Percentiles rank a stretch among this genome's conserved stretches.
Evolutionary conservation across 2,113 vertebrate species (phyloP).

Genomic region (Penelope pileata): DNA sequence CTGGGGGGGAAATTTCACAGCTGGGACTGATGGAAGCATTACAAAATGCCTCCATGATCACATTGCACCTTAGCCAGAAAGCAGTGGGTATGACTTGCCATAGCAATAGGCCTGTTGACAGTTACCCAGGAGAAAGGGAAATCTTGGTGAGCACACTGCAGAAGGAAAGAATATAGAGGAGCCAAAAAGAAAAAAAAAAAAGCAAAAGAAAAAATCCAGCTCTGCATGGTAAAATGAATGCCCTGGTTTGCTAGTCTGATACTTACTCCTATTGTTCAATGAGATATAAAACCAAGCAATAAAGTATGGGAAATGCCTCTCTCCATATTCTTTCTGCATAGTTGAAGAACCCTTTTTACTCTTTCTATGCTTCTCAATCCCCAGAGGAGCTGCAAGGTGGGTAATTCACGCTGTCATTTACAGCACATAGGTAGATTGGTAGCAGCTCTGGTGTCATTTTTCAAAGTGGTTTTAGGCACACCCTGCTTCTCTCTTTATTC

Average conservation of each 20-base stretch:
- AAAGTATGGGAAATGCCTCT: not conserved
- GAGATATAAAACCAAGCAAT: not conserved
- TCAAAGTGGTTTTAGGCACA: not conserved
- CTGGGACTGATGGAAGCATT: not conserved
- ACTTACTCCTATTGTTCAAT: not conserved
- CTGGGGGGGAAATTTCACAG: too few species aligned
- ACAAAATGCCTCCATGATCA: not conserved
- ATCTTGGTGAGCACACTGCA: not conserved
- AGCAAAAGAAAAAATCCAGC: not conserved
- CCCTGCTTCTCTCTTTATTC: not conserved
- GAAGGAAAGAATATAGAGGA: not conserved
- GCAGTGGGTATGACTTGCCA: not conserved
- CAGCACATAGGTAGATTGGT: fast-evolving
- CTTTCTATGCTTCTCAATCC: not conserved
- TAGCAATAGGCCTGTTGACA: not conserved
- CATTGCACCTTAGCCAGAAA: not conserved
- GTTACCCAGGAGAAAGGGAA: not conserved
- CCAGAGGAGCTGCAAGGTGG: not conserved
- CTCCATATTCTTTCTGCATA: not conserved
- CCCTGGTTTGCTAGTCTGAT: not conserved
- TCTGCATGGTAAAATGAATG: not conserved
- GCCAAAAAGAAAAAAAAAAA: not conserved
- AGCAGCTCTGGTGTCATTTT: not conserved
- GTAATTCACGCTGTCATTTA: not conserved
- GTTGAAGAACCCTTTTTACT: not conserved